Conservation (phyloP, 2,797 vertebrate genomes). For the Botia kubotai region DNA sequence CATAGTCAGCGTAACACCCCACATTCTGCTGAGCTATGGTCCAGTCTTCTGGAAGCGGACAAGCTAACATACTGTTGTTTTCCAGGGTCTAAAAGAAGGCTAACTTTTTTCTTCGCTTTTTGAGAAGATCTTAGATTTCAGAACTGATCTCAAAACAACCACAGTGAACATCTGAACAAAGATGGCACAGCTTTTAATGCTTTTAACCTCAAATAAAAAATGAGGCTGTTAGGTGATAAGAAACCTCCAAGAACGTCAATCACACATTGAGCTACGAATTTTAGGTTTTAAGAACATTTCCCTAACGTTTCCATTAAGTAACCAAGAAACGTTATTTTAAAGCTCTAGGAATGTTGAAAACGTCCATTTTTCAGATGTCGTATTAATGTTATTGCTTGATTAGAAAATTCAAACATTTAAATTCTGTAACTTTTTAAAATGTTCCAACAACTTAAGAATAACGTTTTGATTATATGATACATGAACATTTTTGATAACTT, state of each 20-base stretch:
- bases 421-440: too few relatives aligned
- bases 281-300: too few relatives aligned
- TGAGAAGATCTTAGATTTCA: not conserved
- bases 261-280: too few relatives aligned
- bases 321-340: too few relatives aligned
- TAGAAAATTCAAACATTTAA: too few relatives aligned
- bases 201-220: not conserved
- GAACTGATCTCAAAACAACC: not conserved
- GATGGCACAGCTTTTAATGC: not conserved
- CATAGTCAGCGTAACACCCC: slow-evolving; percentile 3
- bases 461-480: too few relatives aligned
- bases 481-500: too few relatives aligned
- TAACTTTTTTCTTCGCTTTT: not conserved
- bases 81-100: not conserved
- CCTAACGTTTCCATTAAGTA: too few relatives aligned
- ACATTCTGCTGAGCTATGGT: not conserved
- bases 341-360: too few relatives aligned
- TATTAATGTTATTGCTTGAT: too few relatives aligned
- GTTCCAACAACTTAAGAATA: too few relatives aligned
- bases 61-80: not conserved
- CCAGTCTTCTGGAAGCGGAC: not conserved
- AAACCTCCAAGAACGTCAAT: not conserved
- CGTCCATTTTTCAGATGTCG: too few relatives aligned
- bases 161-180: not conserved
- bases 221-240: not conserved